These are phyloP conservation scores for Austrolebias charrua DNA, from an alignment of 2,797 vertebrate genomes.

Conservation along the genomic window DNA sequence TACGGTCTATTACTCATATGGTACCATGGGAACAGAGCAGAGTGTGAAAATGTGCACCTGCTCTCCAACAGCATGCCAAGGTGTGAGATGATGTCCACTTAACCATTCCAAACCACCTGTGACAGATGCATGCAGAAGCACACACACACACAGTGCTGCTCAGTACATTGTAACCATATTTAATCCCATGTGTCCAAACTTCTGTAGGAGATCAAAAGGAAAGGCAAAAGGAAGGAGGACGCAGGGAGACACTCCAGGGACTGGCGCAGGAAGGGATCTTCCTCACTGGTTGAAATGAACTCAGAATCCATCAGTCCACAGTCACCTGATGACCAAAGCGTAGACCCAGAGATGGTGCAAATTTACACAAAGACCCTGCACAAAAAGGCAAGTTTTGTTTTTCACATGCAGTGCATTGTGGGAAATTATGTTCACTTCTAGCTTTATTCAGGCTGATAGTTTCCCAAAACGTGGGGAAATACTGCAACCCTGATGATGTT, in stretches of 20 bases:
- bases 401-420: not conserved
- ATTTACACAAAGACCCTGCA: constrained; percentile 77
- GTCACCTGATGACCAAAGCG: constrained; percentile 32
- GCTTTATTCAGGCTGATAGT: too few relatives aligned
- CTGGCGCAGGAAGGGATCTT: constrained; percentile 49
- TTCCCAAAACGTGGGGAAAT: too few relatives aligned
- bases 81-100: constrained; percentile 50
- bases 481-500: too few relatives aligned
- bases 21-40: constrained; percentile 65
- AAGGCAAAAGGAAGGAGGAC: constrained; percentile 61
- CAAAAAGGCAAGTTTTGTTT: constrained; percentile 48
- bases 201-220: constrained; percentile 70
- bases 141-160: constrained; percentile 6
- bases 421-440: not conserved
- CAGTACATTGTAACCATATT: not conserved
- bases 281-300: not conserved
- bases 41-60: constrained; percentile 63
- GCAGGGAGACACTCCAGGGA: constrained; percentile 31
- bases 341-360: constrained; percentile 52
- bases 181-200: constrained; percentile 3
- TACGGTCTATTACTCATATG: constrained; percentile 54
- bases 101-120: constrained; percentile 42
- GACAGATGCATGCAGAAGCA: constrained; percentile 18
- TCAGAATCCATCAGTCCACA: not conserved
- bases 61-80: constrained; percentile 48